Conservation (phyloP, 2,797 vertebrate genomes). For the Danio albolineatus region DNA sequence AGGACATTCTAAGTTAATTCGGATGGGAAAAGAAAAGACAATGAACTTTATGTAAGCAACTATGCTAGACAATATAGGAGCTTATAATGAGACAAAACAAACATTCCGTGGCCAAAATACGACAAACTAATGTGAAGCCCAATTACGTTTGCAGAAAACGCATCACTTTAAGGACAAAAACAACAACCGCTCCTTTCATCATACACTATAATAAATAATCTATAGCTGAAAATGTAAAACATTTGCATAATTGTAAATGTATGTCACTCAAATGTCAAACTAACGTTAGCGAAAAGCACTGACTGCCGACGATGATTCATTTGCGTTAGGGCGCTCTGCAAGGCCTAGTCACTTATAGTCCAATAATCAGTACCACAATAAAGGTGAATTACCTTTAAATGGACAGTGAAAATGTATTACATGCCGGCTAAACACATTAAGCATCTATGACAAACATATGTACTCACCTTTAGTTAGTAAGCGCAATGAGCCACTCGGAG, state of each 20-base stretch:
- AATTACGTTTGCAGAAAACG: background rate
- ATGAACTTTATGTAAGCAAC: too few species aligned
- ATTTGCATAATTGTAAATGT: background rate
- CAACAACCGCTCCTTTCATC: too few species aligned
- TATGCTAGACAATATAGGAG: background rate
- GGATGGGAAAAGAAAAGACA: background rate
- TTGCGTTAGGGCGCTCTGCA: background rate
- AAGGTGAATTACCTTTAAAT: background rate
- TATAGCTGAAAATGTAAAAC: background rate
- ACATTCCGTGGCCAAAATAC: background rate
- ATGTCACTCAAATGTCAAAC: background rate
- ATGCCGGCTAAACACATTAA: background rate
- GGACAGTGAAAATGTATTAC: background rate
- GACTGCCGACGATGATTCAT: background rate
- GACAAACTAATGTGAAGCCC: background rate
- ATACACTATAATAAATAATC: background rate
- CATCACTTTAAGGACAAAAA: background rate
- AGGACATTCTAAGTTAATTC: background rate
- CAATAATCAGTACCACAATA: background rate
- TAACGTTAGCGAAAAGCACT: background rate
- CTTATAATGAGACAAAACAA: background rate
- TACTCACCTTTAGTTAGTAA: constrained; percentile 47
- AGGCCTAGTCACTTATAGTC: constrained; percentile 9
- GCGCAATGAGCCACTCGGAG: constrained; percentile 13
- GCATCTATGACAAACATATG: background rate